phyloP scores from a whole-genome alignment of 1,140 invertebrate genomes.

The Nomia melanderi region DNA sequence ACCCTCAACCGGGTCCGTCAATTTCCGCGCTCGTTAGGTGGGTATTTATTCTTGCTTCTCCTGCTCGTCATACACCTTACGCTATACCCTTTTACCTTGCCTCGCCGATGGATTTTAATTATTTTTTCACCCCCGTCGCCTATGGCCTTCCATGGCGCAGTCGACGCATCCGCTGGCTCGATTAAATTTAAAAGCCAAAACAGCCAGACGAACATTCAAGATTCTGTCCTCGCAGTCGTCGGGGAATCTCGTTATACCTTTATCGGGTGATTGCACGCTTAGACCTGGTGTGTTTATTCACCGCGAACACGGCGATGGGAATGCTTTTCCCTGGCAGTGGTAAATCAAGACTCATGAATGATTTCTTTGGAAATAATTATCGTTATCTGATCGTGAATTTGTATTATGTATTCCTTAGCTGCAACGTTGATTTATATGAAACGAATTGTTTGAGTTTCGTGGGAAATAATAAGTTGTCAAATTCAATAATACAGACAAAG shows the following conservation, averaged over 20 bases:
- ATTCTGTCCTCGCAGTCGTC: background rate
- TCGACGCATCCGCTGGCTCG: conserved; percentile 18
- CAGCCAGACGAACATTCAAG: conserved; percentile 11
- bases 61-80: conserved; percentile 56
- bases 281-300: background rate
- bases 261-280: conserved; percentile 1
- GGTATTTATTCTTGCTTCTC: conserved; percentile 66
- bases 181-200: conserved; percentile 54
- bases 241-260: conserved; percentile 7
- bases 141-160: background rate
- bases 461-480: too few relatives aligned
- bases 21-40: conserved; percentile 69
- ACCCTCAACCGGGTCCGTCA: conserved; percentile 65
- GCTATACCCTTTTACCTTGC: conserved; percentile 43
- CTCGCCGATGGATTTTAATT: conserved; percentile 64
- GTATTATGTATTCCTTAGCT: too few relatives aligned
- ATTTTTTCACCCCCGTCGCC: conserved; percentile 51
- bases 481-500: too few relatives aligned
- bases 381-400: too few relatives aligned
- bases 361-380: too few relatives aligned
- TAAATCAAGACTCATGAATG: too few relatives aligned
- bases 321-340: too few relatives aligned
- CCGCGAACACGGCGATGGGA: too few relatives aligned
- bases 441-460: too few relatives aligned
- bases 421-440: too few relatives aligned